Evolutionary conservation across 1,140 invertebrate species (phyloP).

Genomic region (Diprion similis): DNA sequence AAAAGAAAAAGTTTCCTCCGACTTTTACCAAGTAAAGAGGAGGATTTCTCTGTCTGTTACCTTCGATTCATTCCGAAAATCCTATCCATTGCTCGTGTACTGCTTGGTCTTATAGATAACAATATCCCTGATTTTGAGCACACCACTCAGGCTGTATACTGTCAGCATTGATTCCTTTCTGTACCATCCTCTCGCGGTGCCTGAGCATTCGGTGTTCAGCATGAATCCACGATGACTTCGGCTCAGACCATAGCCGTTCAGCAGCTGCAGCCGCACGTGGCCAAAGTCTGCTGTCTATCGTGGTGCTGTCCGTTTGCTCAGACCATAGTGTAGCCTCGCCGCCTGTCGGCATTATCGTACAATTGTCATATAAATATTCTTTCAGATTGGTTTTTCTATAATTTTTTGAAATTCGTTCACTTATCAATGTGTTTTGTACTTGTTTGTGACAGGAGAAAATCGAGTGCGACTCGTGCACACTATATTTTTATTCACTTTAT

Average conservation of each 20-base stretch:
- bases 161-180: slow-evolving; percentile 73
- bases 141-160: slow-evolving; percentile 83
- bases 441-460: background rate
- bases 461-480: background rate
- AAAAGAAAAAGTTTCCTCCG: too few species aligned
- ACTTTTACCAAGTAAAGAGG: too few species aligned
- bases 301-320: slow-evolving; percentile 75
- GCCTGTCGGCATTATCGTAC: slow-evolving; percentile 59
- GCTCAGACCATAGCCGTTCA: slow-evolving; percentile 81
- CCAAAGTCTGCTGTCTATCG: slow-evolving; percentile 76
- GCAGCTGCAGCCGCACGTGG: slow-evolving; percentile 80
- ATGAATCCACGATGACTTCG: slow-evolving; percentile 64
- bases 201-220: slow-evolving; percentile 74
- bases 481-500: slow-evolving; percentile 5
- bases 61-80: too few species aligned
- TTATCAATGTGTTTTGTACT: background rate
- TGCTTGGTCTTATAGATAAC: slow-evolving; percentile 41
- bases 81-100: too few species aligned
- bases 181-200: slow-evolving; percentile 73
- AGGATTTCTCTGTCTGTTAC: too few species aligned
- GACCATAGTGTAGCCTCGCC: slow-evolving; percentile 82
- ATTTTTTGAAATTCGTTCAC: slow-evolving; percentile 10
- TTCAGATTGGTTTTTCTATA: background rate
- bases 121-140: slow-evolving; percentile 77
- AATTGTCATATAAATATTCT: background rate